Evolutionary conservation across 1,140 invertebrate species (phyloP).

Genomic region (Lerema accius): DNA sequence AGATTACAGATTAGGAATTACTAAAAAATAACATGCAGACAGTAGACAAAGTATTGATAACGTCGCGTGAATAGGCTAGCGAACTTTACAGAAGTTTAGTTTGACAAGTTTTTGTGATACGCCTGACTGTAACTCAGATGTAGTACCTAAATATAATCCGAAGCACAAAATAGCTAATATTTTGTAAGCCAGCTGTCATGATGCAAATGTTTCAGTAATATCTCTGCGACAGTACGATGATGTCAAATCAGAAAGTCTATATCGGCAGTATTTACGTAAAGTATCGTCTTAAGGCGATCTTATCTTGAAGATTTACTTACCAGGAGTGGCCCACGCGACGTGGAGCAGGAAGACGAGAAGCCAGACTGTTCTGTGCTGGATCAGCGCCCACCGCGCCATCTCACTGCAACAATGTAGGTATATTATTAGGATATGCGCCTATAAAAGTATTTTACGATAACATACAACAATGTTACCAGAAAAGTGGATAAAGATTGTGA

Average conservation of each 20-base stretch:
- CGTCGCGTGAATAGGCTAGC: too few relatives aligned
- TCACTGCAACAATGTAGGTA: conserved; percentile 67
- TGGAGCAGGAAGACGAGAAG: conserved; percentile 60
- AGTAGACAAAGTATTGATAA: too few relatives aligned
- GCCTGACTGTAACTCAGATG: too few relatives aligned
- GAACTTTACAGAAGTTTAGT: background rate
- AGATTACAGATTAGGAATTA: too few relatives aligned
- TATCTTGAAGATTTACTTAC: conserved; percentile 44
- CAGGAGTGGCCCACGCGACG: conserved; percentile 60
- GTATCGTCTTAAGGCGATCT: conserved; percentile 9
- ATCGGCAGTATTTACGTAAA: background rate
- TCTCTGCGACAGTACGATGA: background rate
- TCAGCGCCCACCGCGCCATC: conserved; percentile 75
- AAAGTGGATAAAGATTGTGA: too few relatives aligned
- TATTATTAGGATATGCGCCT: background rate
- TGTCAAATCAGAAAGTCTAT: conserved; percentile 27
- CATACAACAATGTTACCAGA: background rate
- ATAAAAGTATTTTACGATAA: background rate
- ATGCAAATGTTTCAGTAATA: background rate
- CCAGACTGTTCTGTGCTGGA: conserved; percentile 65
- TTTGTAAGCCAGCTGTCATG: background rate
- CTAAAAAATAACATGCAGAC: too few relatives aligned
- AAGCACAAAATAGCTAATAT: background rate
- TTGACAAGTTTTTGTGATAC: background rate
- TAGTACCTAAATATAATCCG: too few relatives aligned